Evolutionary conservation across 2,888 invertebrate genomes (phyloP), one percentile per base, ranked within the genome.

Genomic region (Cheilosia vernalis): DNA sequence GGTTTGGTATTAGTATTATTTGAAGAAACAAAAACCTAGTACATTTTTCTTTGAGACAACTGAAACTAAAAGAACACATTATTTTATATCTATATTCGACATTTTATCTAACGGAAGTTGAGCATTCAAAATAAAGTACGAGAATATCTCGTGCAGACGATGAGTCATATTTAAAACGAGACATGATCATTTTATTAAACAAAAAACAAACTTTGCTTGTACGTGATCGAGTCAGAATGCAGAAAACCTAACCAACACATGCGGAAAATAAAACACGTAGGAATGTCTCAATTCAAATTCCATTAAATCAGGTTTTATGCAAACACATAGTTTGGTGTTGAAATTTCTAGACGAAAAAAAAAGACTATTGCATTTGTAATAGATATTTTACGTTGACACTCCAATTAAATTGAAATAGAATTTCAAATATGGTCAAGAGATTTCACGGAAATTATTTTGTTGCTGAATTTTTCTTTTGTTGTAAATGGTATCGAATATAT

Each of bases 251-350:
- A 44, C 44, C 17, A 47, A 47, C 19, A 47, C 47, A 17, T 17
- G n/a, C n/a, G 17, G 2, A 2, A 47, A 47, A 19, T 19, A 47
- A 47, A 47, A 47, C 7, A 47, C 47, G 17, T 19, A 17, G 19
- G 19, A 47, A 47, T 47, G 47, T 47, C 19, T 19, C 9, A 19
- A 6, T 6, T 17, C 2, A 4, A 47, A 47, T 47, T 17, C 6
- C 19, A 47, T 9, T n/a, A 44, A 47, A 47, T 47, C 19, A 47
- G 19, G 47, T 47, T 47, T 47, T 19, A 19, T 47, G 47, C 47
- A 47, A 17, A 47, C 47, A 47, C 9, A 47, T 17, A 17, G 7
- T 4, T 44, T 7, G 7, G 17, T 17, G 47, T 47, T 47, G 7
- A 6, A 47, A 47, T 47, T 47, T 19, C 47, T 7, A 44, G n/a